Conservation (phyloP, 2,113 vertebrate species). For the Pangasianodon gigas region DNA sequence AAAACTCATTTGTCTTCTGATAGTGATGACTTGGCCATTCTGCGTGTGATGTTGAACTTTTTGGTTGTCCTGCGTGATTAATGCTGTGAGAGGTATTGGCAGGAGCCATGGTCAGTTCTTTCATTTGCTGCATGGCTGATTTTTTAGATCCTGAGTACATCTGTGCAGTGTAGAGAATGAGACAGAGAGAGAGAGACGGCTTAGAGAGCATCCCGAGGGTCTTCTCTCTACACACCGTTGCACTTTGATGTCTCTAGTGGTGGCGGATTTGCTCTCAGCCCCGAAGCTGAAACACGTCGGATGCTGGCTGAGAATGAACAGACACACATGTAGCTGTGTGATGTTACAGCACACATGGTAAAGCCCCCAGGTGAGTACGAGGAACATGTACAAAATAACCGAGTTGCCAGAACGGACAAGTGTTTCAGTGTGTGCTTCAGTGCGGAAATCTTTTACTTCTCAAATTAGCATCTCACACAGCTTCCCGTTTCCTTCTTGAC, state of each 20-base stretch:
- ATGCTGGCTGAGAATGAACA: neutral
- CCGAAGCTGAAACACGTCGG: neutral
- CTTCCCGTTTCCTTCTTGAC: neutral
- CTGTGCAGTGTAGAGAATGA: slow-evolving; percentile 31
- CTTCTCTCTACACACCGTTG: slow-evolving; percentile 38
- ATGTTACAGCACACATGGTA: neutral
- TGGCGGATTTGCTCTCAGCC: slow-evolving; percentile 31
- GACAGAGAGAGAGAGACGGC: neutral
- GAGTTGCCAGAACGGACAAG: neutral
- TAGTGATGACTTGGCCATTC: neutral
- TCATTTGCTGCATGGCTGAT: slow-evolving; percentile 57
- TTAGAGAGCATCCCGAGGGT: slow-evolving; percentile 38
- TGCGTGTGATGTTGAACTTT: neutral
- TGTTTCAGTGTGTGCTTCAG: neutral
- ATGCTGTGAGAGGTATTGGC: slow-evolving; percentile 9
- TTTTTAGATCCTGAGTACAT: slow-evolving; percentile 40
- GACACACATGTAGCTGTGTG: neutral
- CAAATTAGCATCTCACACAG: neutral
- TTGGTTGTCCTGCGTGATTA: slow-evolving; percentile 23
- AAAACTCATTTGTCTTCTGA: slow-evolving; percentile 4
- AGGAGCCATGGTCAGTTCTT: slow-evolving; percentile 35
- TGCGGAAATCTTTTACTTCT: neutral
- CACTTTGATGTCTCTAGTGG: slow-evolving; percentile 47
- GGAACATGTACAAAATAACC: neutral
- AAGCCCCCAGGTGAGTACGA: neutral